These are phyloP conservation scores for Xiphorhynchus erythropygius DNA, from an alignment of 2,797 vertebrate genomes.

Conservation along the genomic window DNA sequence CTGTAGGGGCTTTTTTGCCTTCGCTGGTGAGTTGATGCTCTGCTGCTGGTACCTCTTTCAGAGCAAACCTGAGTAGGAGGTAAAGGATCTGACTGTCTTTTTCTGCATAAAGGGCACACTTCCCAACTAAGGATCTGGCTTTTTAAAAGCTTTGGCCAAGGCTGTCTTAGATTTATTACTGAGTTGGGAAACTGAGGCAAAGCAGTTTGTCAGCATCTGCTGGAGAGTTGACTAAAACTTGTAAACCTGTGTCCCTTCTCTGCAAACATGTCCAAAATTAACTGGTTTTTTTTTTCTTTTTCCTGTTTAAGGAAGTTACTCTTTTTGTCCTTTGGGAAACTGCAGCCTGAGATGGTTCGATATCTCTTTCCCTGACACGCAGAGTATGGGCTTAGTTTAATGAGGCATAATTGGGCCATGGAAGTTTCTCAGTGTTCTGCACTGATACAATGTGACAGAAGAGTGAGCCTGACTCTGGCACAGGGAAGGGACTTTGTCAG, in stretches of 20 bases:
- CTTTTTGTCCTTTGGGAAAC: not conserved
- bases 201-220: not conserved
- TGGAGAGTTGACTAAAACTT: not conserved
- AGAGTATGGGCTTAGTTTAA: slow-evolving; percentile 50
- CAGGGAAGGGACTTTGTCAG: not conserved
- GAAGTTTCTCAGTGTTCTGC: slow-evolving; percentile 17
- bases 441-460: slow-evolving; percentile 41
- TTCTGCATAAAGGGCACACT: not conserved
- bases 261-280: not conserved
- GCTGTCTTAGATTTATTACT: not conserved
- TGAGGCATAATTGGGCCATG: slow-evolving; percentile 65
- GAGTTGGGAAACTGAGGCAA: not conserved
- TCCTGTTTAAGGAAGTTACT: not conserved
- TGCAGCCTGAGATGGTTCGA: not conserved
- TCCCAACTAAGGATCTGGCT: not conserved
- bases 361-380: not conserved
- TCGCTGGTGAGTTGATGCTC: not conserved
- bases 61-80: not conserved
- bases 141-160: not conserved
- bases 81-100: not conserved
- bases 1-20: not conserved
- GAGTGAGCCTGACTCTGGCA: not conserved
- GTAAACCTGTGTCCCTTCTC: not conserved
- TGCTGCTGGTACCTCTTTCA: not conserved
- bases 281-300: not conserved